Evolutionary conservation across 2,888 invertebrate genomes (phyloP), one percentile per base, ranked within the genome.

Genomic region (Drosophila suboccidentalis): DNA sequence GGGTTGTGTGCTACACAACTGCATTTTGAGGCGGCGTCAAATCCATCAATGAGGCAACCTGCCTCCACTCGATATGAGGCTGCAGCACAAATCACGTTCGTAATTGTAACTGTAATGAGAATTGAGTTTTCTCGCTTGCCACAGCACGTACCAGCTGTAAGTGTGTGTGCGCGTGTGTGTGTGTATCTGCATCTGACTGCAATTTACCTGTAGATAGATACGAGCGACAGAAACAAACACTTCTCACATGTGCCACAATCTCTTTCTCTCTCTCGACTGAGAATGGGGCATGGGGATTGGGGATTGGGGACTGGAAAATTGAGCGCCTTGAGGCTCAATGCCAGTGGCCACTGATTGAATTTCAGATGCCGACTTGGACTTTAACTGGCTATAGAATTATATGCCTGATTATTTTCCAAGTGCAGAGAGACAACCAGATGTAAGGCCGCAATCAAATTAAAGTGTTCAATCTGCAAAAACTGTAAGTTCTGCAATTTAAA

Each of bases 71-170:
- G 71, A 55, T 59, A 72, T 41, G 51, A 53, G 58, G 66, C 67
- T 66, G 61, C 67, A 41, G 71, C 84, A 75, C 78, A 75, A 84
- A 85, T 85, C 87, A 85, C 84, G 84, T 85, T 87, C 82, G 73
- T 78, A 82, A 82, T 84, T 85, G 87, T 80, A 87, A 85, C 84
- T 84, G 82, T 87, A 77, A 77, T 77, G 73, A 72, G 68, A 76
- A 75, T 65, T 69, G 63, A 71, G 75, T 58, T 76, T 63, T 70
- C 61, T 66, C 58, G 64, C 58, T 67, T 46, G 61, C 62, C 73
- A 68, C 67, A 65, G 55, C 75, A 71, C 78, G 78, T 78, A 66
- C 51, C 51, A 57, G 36, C 36, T 46, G 50, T 43, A 10, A 15
- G 3, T 41, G 9, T 47, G 3, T 36, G 19, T 59, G 9, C n/a